Percentiles rank a stretch among this genome's conserved stretches.
phyloP scores from a whole-genome alignment of 2,797 vertebrate genomes.

The Zenarchopterus dispar region DNA sequence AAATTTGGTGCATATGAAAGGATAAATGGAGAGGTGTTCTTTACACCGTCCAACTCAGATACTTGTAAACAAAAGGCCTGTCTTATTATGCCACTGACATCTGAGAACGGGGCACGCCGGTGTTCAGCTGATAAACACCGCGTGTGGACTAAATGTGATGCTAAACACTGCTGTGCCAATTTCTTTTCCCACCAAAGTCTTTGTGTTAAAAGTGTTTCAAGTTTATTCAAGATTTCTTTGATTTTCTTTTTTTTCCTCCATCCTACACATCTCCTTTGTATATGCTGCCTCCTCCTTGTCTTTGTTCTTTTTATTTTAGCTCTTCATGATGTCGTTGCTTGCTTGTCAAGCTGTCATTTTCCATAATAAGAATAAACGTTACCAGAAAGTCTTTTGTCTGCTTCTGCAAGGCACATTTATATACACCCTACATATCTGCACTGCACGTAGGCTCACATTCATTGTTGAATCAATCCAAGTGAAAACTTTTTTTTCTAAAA shows the following conservation, averaged over 20 bases:
- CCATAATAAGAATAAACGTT: conserved; percentile 44
- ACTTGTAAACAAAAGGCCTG: conserved; percentile 13
- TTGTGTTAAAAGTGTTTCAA: conserved; percentile 15
- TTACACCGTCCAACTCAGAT: conserved; percentile 25
- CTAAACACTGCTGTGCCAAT: not conserved
- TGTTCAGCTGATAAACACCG: conserved; percentile 13
- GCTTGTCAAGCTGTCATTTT: conserved; percentile 49
- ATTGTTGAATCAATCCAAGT: conserved; percentile 29
- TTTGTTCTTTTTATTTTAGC: conserved; percentile 21
- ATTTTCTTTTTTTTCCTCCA: not conserved
- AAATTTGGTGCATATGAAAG: conserved; percentile 26
- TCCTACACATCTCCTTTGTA: conserved; percentile 5
- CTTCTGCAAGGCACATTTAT: conserved; percentile 35
- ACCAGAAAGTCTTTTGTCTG: conserved; percentile 39
- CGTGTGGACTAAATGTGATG: conserved; percentile 2
- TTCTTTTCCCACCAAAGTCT: not conserved
- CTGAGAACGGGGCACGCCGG: not conserved
- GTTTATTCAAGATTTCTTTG: conserved; percentile 8
- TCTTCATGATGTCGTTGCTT: conserved; percentile 20
- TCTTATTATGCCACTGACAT: not conserved
- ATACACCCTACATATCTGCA: conserved; percentile 28
- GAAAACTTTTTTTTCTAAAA: too few species aligned
- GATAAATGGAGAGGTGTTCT: conserved; percentile 28
- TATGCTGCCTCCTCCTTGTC: conserved; percentile 9
- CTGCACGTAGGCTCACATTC: conserved; percentile 22